A percentile compares a stretch with the other conserved stretches of the same genome.
Evolutionary conservation across 2,113 vertebrate genomes (phyloP).

Genomic region (Alaudala cheleensis): DNA sequence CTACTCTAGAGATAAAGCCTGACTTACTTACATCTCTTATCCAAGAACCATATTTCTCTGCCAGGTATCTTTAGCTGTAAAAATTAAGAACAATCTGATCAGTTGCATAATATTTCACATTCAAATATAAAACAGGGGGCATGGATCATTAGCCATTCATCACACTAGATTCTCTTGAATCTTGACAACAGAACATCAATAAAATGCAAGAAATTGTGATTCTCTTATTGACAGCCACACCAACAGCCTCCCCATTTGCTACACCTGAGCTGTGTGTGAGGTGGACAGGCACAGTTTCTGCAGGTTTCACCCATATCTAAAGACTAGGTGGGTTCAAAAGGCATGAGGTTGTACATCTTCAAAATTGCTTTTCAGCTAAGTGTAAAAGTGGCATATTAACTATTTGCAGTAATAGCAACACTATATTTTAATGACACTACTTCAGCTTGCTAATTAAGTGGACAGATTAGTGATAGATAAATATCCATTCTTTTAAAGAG

Average conservation of each 20-base stretch:
- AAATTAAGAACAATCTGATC: background rate
- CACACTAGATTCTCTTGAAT: background rate
- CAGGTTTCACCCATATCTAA: background rate
- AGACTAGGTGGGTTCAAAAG: background rate
- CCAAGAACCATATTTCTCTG: background rate
- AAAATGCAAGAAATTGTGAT: background rate
- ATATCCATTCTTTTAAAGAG: background rate
- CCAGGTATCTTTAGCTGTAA: background rate
- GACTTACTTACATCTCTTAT: background rate
- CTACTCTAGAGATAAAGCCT: background rate
- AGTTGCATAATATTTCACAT: background rate
- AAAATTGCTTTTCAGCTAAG: background rate
- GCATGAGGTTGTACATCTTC: background rate
- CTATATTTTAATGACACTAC: background rate
- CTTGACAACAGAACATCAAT: background rate
- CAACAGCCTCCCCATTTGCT: background rate
- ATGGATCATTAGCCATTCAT: background rate
- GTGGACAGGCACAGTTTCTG: background rate
- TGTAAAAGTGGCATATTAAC: background rate
- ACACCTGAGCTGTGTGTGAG: rapidly evolving
- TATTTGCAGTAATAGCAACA: background rate
- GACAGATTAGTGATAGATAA: background rate
- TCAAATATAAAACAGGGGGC: background rate
- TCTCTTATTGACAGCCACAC: background rate
- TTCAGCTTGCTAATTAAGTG: background rate